Evolutionary conservation across 2,113 vertebrate species (phyloP), one percentile per base, ranked within the genome.

Genomic region (Entomyzon cyanotis): DNA sequence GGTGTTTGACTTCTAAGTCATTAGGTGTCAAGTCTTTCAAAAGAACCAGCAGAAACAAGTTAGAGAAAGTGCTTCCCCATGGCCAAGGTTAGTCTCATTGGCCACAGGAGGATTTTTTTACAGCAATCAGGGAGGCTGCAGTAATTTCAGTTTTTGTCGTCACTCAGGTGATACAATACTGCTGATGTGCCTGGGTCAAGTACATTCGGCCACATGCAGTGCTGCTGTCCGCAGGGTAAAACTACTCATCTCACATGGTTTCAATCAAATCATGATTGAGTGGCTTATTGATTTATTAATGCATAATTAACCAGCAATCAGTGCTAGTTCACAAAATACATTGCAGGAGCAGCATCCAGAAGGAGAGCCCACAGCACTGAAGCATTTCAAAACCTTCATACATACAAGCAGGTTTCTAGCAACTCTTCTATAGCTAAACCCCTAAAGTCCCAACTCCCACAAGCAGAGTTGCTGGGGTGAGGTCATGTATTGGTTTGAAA

Each of bases 401-500:
- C 2, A 0, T 3, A 22, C 35, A 52, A 14, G 10, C 23, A 64
- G 16, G 12, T 84, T 77, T 64, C 59, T 33, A 94, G 19, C 20
- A 27, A n/a, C 12, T 4, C 19, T 84, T 70, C 50, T 22, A 33
- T 11, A 78, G 4, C 3, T 58, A 49, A 82, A 85, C 7, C 10
- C 70, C 27, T 35, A 19, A 7, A 18, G 19, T 10, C 24, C 17
- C 17, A 69, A 4, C 2, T 35, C 41, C 22, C 4, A 27, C 0
- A 0, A 0, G 2, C 19, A 83, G 46, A 67, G 4, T 30, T 1
- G 1, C 1, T 15, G 1, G 2, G 17, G 23, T 3, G 18, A 3
- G 2, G 9, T 21, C 35, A 37, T n/a, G n/a, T n/a, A n/a, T n/a
- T n/a, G n/a, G n/a, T n/a, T n/a, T n/a, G n/a, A n/a, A n/a, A n/a